Evolutionary conservation across 2,113 vertebrate genomes (phyloP), one percentile per base, ranked within the genome.

Genomic region (Herpetotheres cachinnans): DNA sequence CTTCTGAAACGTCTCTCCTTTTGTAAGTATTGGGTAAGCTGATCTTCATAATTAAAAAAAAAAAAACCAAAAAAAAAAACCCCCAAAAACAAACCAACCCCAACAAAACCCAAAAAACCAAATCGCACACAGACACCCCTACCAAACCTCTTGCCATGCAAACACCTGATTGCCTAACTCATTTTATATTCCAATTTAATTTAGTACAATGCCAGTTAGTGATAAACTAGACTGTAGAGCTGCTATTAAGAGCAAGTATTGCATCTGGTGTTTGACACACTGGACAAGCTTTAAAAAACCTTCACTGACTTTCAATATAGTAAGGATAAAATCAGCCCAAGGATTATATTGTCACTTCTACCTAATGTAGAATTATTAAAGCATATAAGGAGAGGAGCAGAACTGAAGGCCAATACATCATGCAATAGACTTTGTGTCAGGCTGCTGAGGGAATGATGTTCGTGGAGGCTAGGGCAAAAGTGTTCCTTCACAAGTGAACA

Each of bases 321-420:
- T n/a, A 42, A 20, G 32, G 54, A 54, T 72, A 63, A 73, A 96
- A 94, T 86, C 56, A 73, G n/a, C 49, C 54, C 67, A 62, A 90
- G 42, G 78, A 96, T 94, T 96, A 86, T 80, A 90, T 61, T 96
- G 96, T 96, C 95, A 97, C 59, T 90, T 95, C 55, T 83, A 34
- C 70, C 74, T 95, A 95, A 96, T 92, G 38, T 19, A 96, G 93
- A 96, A 92, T 95, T 95, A 97, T 96, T 95, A 93, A 95, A 91
- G 90, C 46, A 36, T 6, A 25, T 56, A 70, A 91, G 70, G 71
- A 96, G 78, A 90, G 66, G 78, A 93, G 90, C 70, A 77, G 54
- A 88, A 59, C 82, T 73, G 85, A 70, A 89, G 77, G 70, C 61
- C 65, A 93, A 91, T 96, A 9, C 21, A 96, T 97, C 93, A 92